Conservation (phyloP, 2,113 vertebrate species). For the Zapornia atra region DNA sequence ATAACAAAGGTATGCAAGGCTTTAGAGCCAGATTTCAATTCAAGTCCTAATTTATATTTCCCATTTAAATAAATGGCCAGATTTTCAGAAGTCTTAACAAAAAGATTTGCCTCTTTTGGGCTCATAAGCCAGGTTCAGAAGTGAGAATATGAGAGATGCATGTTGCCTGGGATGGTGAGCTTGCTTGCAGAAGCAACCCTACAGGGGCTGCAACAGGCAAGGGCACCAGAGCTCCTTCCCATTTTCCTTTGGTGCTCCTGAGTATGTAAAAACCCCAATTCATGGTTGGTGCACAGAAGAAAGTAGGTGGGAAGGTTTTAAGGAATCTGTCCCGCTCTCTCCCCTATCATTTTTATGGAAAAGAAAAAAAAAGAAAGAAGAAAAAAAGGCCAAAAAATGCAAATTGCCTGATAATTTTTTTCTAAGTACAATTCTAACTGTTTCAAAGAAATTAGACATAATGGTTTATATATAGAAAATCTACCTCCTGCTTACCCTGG, state of each 20-base stretch:
- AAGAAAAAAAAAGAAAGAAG: not conserved
- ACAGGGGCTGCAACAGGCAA: not conserved
- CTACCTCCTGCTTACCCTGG: not conserved
- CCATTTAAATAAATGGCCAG: slow-evolving; percentile 34
- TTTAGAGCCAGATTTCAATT: slow-evolving; percentile 25
- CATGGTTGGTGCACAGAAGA: not conserved
- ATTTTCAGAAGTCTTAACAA: not conserved
- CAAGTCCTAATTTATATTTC: slow-evolving; percentile 26
- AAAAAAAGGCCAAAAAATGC: too few species aligned
- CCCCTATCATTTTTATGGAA: not conserved
- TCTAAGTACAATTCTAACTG: not conserved
- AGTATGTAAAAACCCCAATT: accelerated
- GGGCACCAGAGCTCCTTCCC: not conserved
- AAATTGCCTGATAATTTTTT: not conserved
- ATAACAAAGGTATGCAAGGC: not conserved
- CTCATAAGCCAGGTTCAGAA: not conserved
- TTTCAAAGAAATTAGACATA: not conserved
- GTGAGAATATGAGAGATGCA: not conserved
- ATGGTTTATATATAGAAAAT: not conserved
- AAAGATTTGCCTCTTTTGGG: not conserved
- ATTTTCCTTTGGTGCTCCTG: not conserved
- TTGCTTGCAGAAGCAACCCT: not conserved
- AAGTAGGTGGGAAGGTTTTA: not conserved
- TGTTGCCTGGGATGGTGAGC: not conserved
- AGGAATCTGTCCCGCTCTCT: not conserved